A percentile compares a stretch with the other conserved stretches of the same genome.
These are phyloP conservation scores for Ceratina japonica DNA, from an alignment of 1,140 invertebrate genomes.

Conservation along the genomic window DNA sequence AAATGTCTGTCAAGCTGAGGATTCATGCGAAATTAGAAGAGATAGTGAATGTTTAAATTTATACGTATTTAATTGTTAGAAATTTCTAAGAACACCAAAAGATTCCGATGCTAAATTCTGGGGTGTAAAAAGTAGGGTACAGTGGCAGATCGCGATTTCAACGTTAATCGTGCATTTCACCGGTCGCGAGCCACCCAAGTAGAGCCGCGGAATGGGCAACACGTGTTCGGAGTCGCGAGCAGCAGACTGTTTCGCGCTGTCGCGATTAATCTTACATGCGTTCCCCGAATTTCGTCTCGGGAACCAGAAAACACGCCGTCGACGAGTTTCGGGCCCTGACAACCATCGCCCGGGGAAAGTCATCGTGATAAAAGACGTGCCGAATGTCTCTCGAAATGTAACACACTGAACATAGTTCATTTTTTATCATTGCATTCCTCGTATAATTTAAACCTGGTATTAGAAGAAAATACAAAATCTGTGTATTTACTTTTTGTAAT, in stretches of 20 bases:
- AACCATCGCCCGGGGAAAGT: background rate
- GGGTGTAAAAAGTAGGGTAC: background rate
- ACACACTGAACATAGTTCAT: too few relatives aligned
- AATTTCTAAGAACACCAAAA: too few relatives aligned
- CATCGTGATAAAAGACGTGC: background rate
- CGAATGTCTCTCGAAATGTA: too few relatives aligned
- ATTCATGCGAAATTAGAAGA: too few relatives aligned
- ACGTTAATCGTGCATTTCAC: background rate
- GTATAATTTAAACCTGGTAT: too few relatives aligned
- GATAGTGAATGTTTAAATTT: too few relatives aligned
- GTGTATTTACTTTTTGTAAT: too few relatives aligned
- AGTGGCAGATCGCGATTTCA: background rate
- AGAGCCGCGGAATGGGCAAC: background rate
- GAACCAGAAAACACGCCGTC: background rate
- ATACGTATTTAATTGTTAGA: too few relatives aligned
- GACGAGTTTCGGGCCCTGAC: too few relatives aligned
- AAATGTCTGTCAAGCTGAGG: too few relatives aligned
- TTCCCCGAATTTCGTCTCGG: background rate
- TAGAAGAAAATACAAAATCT: too few relatives aligned
- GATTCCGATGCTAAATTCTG: background rate
- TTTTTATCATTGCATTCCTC: too few relatives aligned
- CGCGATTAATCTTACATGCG: background rate
- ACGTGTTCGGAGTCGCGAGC: background rate
- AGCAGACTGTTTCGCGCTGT: background rate
- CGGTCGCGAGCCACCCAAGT: background rate